Evolutionary conservation across 2,888 invertebrate genomes (phyloP).

Genomic region (Oeneis ivallda): DNA sequence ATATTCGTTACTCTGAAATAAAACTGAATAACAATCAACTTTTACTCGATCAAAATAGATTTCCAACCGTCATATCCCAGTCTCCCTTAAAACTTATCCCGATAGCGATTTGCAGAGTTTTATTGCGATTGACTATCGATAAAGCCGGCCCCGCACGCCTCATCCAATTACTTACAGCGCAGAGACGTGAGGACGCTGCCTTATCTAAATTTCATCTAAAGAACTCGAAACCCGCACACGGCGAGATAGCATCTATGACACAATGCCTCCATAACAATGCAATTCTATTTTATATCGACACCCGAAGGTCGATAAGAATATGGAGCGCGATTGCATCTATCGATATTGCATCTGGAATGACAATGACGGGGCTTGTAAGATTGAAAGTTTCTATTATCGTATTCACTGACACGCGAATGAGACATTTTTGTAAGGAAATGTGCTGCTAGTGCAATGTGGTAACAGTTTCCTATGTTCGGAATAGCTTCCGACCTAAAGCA

Average conservation of each 20-base stretch:
- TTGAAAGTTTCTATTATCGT: slow-evolving; percentile 29
- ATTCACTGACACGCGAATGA: slow-evolving; percentile 23
- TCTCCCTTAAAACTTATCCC: slow-evolving; percentile 43
- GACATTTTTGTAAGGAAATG: slow-evolving; percentile 15
- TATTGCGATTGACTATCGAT: slow-evolving; percentile 76
- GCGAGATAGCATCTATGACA: slow-evolving; percentile 37
- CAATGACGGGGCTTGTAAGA: slow-evolving; percentile 29
- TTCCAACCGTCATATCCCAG: slow-evolving; percentile 31
- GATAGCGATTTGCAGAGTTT: slow-evolving; percentile 64
- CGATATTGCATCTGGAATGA: slow-evolving; percentile 33
- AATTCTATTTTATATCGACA: slow-evolving; percentile 62
- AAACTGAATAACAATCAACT: slow-evolving; percentile 6
- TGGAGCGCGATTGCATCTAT: slow-evolving; percentile 49
- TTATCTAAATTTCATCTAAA: slow-evolving; percentile 77
- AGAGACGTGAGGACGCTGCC: slow-evolving; percentile 52
- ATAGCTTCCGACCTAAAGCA: too few relatives aligned
- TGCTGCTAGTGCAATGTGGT: neutral
- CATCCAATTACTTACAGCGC: slow-evolving; percentile 75
- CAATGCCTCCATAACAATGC: slow-evolving; percentile 42
- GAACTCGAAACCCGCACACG: slow-evolving; percentile 44
- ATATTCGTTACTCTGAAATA: neutral
- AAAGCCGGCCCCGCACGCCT: slow-evolving; percentile 58
- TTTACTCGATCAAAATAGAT: slow-evolving; percentile 20
- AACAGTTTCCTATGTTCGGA: too few relatives aligned
- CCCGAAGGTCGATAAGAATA: slow-evolving; percentile 55